Evolutionary conservation across 1,140 invertebrate species (phyloP).

Genomic region (Heterodera carotae): DNA sequence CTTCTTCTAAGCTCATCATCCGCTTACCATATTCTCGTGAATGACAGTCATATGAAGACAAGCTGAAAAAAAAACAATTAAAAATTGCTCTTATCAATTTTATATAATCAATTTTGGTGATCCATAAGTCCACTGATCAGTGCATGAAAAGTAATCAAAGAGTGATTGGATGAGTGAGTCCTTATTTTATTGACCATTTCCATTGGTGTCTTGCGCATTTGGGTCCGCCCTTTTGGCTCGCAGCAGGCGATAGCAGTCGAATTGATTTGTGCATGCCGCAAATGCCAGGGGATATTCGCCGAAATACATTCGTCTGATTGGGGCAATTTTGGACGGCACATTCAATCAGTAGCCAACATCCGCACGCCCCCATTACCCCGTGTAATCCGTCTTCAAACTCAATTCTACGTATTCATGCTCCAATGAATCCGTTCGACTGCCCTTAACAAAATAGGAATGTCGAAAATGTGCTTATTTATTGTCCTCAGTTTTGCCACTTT

Average conservation of each 20-base stretch:
- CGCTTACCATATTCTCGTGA: slow-evolving; percentile 79
- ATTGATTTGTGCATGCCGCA: slow-evolving; percentile 91
- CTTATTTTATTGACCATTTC: slow-evolving; percentile 78
- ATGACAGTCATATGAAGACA: slow-evolving; percentile 90
- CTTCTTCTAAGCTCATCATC: background rate
- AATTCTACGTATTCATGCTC: slow-evolving; percentile 91
- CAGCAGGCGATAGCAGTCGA: slow-evolving; percentile 91
- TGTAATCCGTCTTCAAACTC: slow-evolving; percentile 80
- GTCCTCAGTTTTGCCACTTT: slow-evolving; percentile 69
- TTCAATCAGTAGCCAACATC: too few species aligned
- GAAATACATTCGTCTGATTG: slow-evolving; percentile 83
- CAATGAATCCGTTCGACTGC: slow-evolving; percentile 79
- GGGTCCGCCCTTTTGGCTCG: slow-evolving; percentile 89
- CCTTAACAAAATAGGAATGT: slow-evolving; percentile 44
- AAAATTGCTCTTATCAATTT: too few species aligned
- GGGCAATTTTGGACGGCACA: slow-evolving; percentile 7
- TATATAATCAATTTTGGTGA: too few species aligned
- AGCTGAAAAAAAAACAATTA: slow-evolving; percentile 12
- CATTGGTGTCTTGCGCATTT: slow-evolving; percentile 91
- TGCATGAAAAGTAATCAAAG: too few species aligned
- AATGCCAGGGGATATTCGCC: slow-evolving; percentile 94
- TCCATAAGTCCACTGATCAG: too few species aligned
- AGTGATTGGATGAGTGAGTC: too few species aligned
- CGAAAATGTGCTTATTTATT: background rate
- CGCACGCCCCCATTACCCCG: slow-evolving; percentile 72